Percentiles rank a stretch among this genome's conserved stretches.
phyloP scores from a whole-genome alignment of 2,113 vertebrate genomes.

The Arizona elegans region DNA sequence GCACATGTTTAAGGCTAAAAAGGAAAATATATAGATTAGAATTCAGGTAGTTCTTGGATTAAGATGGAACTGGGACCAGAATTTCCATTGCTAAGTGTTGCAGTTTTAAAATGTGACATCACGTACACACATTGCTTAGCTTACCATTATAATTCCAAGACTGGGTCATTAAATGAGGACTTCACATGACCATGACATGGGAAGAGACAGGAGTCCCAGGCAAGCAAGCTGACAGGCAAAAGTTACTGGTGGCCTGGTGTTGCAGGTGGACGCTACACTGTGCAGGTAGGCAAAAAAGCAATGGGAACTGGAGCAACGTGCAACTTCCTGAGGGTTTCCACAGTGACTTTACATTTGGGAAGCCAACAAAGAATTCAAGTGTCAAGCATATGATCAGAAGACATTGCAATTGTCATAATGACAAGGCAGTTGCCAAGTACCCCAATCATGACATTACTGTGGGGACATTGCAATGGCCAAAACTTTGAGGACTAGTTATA shows the following conservation, averaged over 20 bases:
- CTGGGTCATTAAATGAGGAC: neutral
- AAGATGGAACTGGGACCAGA: neutral
- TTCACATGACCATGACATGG: neutral
- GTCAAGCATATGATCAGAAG: neutral
- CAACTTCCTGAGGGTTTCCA: neutral
- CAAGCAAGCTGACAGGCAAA: neutral
- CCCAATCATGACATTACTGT: neutral
- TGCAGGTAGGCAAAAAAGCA: neutral
- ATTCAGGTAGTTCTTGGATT: neutral
- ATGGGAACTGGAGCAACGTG: neutral
- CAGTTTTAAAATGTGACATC: neutral
- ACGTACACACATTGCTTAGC: neutral
- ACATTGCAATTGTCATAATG: neutral
- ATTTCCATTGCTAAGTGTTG: neutral
- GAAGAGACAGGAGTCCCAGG: neutral
- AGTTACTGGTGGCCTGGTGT: neutral
- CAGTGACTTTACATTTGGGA: neutral
- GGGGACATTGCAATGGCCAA: neutral
- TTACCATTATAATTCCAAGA: neutral
- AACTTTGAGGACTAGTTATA: neutral
- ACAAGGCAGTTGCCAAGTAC: neutral
- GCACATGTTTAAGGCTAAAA: conserved; percentile 70
- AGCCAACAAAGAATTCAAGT: neutral
- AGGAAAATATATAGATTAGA: conserved; percentile 29
- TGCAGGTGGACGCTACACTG: neutral